These are phyloP conservation scores for Drosophila hamatofila DNA, from an alignment of 2,888 invertebrate species.

Conservation along the genomic window DNA sequence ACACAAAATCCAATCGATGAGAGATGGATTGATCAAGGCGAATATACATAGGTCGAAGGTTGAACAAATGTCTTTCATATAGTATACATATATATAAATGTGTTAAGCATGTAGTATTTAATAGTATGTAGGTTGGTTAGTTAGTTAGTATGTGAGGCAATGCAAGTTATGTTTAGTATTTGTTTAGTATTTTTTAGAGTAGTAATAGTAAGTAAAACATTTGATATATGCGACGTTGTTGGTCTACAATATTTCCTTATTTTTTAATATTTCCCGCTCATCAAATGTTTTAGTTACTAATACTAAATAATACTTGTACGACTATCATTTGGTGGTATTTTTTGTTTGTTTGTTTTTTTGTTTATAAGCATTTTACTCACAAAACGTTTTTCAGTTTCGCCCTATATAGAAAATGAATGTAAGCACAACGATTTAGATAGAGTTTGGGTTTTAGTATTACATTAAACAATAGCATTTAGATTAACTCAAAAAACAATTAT, in stretches of 20 bases:
- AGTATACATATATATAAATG: conserved; percentile 8
- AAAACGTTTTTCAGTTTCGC: conserved; percentile 86
- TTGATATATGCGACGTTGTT: conserved; percentile 37
- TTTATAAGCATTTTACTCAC: conserved; percentile 86
- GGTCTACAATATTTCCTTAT: no score
- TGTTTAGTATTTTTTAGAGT: conserved; percentile 13
- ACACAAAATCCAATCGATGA: conserved; percentile 35
- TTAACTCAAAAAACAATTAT: conserved; percentile 37
- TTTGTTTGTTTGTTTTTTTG: conserved; percentile 48
- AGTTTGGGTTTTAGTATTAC: conserved; percentile 76
- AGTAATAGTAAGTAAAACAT: conserved; percentile 69
- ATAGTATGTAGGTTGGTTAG: conserved; percentile 40
- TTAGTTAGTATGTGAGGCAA: conserved; percentile 50
- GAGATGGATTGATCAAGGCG: conserved; percentile 41
- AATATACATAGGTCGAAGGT: conserved; percentile 46
- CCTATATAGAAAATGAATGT: conserved; percentile 85
- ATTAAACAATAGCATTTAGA: conserved; percentile 34
- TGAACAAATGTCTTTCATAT: conserved; percentile 33
- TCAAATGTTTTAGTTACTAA: conserved; percentile 56
- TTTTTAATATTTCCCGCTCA: conserved; percentile 4
- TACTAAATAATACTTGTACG: conserved; percentile 44
- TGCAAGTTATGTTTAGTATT: conserved; percentile 47
- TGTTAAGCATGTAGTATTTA: conserved; percentile 30
- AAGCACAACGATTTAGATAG: conserved; percentile 83
- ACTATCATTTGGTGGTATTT: conserved; percentile 36